phyloP scores from a whole-genome alignment of 2,113 vertebrate genomes.

The Anser cygnoides region DNA sequence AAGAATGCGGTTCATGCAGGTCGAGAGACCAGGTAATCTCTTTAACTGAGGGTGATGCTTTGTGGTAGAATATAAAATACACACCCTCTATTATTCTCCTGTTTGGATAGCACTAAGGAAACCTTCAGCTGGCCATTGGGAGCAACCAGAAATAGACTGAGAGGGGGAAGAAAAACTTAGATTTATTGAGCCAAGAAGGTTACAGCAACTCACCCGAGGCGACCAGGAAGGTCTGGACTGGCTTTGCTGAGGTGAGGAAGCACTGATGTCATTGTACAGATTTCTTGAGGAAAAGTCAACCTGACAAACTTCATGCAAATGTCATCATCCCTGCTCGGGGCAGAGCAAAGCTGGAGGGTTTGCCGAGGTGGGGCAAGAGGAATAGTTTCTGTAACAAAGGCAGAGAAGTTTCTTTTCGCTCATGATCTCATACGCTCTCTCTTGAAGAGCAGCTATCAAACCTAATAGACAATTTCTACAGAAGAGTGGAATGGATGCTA shows the following conservation, averaged over 20 bases:
- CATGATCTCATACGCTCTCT: fast-evolving
- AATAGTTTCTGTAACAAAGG: neutral
- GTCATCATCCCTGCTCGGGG: neutral
- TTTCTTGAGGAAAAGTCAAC: neutral
- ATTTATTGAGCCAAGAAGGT: neutral
- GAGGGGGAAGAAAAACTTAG: neutral
- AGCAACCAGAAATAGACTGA: neutral
- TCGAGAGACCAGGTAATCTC: neutral
- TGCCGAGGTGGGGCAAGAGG: neutral
- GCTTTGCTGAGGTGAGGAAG: neutral
- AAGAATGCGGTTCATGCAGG: neutral
- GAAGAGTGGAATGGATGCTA: neutral
- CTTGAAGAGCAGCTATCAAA: neutral
- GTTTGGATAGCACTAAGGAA: neutral
- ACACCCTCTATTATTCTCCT: neutral
- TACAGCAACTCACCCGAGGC: neutral
- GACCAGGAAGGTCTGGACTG: neutral
- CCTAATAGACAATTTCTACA: neutral
- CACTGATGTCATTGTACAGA: neutral
- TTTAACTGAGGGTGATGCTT: neutral
- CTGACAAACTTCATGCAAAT: neutral
- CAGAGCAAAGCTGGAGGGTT: neutral
- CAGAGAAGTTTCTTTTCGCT: neutral
- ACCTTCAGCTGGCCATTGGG: neutral
- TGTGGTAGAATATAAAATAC: neutral